A percentile compares a stretch with the other conserved stretches of the same genome.
phyloP scores from a whole-genome alignment of 2,113 vertebrate genomes.

The Microcebus tavaratra region DNA sequence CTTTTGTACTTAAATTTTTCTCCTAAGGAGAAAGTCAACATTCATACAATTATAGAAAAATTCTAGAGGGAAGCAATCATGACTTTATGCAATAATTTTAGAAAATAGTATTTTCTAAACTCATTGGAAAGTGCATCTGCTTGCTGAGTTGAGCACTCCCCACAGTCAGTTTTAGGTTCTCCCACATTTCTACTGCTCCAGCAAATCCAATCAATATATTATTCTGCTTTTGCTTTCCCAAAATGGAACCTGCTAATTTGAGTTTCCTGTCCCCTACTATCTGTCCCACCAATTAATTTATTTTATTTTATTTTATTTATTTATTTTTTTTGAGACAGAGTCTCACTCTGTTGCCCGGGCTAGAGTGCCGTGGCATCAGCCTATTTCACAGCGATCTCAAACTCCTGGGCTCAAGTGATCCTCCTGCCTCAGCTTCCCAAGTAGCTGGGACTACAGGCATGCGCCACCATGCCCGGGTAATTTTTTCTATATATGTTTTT shows the following conservation, averaged over 20 bases:
- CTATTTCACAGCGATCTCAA: too few relatives aligned
- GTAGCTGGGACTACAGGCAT: too few relatives aligned
- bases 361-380: too few relatives aligned
- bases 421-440: too few relatives aligned
- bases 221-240: background rate
- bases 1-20: background rate
- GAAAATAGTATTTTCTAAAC: background rate
- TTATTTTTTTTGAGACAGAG: too few relatives aligned
- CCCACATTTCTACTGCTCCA: background rate
- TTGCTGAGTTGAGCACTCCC: background rate
- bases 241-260: background rate
- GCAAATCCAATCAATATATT: background rate
- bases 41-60: slow-evolving; percentile 27
- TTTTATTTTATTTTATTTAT: too few relatives aligned
- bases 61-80: background rate
- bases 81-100: background rate
- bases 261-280: background rate
- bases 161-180: background rate
- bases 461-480: too few relatives aligned
- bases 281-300: background rate
- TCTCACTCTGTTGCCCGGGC: too few relatives aligned
- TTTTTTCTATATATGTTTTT: too few relatives aligned
- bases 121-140: background rate
- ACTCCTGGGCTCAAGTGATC: too few relatives aligned
- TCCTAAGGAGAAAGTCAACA: slow-evolving; percentile 26